Evolutionary conservation across 2,113 vertebrate genomes (phyloP), one percentile per base, ranked within the genome.

Genomic region (Callospermophilus lateralis): DNA sequence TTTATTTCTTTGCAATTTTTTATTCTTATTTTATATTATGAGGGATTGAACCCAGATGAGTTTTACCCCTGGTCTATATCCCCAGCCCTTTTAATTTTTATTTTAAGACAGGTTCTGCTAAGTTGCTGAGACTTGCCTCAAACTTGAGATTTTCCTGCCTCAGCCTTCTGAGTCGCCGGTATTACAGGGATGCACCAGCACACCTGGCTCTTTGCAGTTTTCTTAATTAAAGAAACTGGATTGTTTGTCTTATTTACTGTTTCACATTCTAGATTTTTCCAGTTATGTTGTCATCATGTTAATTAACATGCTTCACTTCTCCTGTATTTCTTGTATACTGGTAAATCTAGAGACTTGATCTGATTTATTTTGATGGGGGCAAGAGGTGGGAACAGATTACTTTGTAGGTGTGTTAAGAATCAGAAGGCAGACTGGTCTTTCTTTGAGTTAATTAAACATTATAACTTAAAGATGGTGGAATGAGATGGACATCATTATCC

Each of bases 261-360:
- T 96, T 85, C 76, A 92, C 6, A 67, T 90, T 94, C 45, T 95
- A 53, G 26, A 61, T 92, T 96, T 96, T 95, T 81, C 42, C 39
- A 24, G 53, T 91, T 85, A 48, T 74, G 53, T 91, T 91, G 45
- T 91, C 12, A 10, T 53, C 63, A 10, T 77, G 65, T 92, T 83
- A 42, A 34, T 63, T 92, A 79, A 58, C 13, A 55, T 84, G 26
- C 77, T 95, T 34, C 34, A 28, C 34, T 76, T 87, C 30, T 6
- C 3, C 11, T 86, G 1, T 94, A 48, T 63, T 89, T 92, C 87
- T 70, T 96, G 19, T 83, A 58, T 70, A 45, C n/a, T 89, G 58
- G 26, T 79, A 89, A 48, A 55, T 55, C 37, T 86, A 80, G 55
- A 95, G 51, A 84, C 26, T 81, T 91, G 58, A 32, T 91, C 28